Evolutionary conservation across 2,113 vertebrate species (phyloP), one percentile per base, ranked within the genome.

Genomic region (Alethe castanea): DNA sequence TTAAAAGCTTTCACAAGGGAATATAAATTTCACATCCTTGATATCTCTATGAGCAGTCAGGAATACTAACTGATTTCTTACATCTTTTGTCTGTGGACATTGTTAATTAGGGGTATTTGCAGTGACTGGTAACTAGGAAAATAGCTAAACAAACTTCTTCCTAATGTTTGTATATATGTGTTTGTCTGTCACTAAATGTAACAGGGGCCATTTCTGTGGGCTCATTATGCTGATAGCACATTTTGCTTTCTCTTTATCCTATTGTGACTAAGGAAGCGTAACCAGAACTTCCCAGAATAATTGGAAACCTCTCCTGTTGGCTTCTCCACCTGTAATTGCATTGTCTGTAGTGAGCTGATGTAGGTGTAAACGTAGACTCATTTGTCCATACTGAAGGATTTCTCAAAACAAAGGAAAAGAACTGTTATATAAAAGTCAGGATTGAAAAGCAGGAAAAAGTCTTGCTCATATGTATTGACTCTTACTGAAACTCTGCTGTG

Each of bases 211-310:
- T 86, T 92, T 94, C 56, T 65, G 33, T 56, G 40, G 66, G 19
- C 48, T 97, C 36, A 42, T 96, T 96, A 96, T 60, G 31, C 62
- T 81, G 78, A 64, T 44, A 57, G 66, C 61, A 66, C 7, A 54
- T 86, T 93, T 90, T 83, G 73, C 40, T 85, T 95, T 88, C 31
- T 81, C 20, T 66, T 95, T 92, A 86, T 74, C 40, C 25, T 80
- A 2, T 71, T 70, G 56, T 83, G 84, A 59, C 86, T 65, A 86
- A 14, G 70, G 65, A 92, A 95, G 78, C 4, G 0, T 87, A 78
- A 84, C 66, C n/a, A 26, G 8, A 3, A n/a, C n/a, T 82, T 59
- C 48, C 62, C 86, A 89, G 66, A 69, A 65, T 96, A 97, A 95
- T 15, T 95, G 91, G 83, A 89, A 79, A 69, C 54, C 26, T 74